phyloP scores from a whole-genome alignment of 2,888 invertebrate species.

The Parapristionchus giblindavisi region DNA sequence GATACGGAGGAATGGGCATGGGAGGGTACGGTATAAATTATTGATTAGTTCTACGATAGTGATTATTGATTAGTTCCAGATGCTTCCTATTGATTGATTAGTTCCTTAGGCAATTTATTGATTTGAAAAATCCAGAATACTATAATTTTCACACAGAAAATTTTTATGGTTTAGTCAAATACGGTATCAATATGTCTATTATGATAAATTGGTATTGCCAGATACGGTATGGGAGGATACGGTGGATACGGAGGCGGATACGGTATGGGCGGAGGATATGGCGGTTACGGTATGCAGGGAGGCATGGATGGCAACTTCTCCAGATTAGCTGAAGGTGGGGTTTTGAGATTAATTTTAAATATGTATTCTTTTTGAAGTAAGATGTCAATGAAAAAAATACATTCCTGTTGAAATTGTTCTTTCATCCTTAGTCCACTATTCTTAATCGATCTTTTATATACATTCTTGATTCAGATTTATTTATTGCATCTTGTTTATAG shows the following conservation, averaged over 20 bases:
- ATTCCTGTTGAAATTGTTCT: not conserved
- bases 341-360: not conserved
- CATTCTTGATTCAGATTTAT: too few species aligned
- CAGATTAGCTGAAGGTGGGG: conserved; percentile 60
- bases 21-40: conserved; percentile 8
- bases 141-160: too few species aligned
- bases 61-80: not conserved
- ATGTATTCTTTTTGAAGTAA: not conserved
- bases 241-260: conserved; percentile 36
- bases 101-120: too few species aligned
- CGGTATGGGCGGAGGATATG: conserved; percentile 15
- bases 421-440: too few species aligned
- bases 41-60: not conserved
- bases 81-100: too few species aligned
- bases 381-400: not conserved
- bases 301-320: conserved; percentile 54
- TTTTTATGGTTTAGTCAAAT: too few species aligned
- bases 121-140: too few species aligned
- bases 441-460: too few species aligned
- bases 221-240: not conserved
- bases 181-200: too few species aligned
- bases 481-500: too few species aligned
- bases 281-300: conserved; percentile 45
- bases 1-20: conserved; percentile 35
- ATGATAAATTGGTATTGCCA: too few species aligned